These are phyloP conservation scores for Drosophila phalerata DNA, from an alignment of 2,888 invertebrate genomes.

Conservation along the genomic window DNA sequence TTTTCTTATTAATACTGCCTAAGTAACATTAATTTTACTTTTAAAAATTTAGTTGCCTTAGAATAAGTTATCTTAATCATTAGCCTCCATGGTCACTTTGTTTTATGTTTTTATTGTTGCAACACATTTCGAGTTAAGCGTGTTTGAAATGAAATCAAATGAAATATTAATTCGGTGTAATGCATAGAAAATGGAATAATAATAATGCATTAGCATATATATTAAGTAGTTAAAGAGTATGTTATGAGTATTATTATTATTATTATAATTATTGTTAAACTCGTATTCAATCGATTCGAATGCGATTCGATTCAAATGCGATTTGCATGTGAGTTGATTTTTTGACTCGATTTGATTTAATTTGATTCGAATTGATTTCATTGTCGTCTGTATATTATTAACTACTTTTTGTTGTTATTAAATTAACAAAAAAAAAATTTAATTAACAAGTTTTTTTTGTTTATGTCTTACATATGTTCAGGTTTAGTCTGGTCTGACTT, in stretches of 20 bases:
- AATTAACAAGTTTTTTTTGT: constrained; percentile 68
- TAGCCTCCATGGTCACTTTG: neutral
- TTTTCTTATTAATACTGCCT: no score
- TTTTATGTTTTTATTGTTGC: constrained; percentile 11
- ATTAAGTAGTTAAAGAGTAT: neutral
- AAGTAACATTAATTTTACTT: no score
- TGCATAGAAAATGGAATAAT: constrained; percentile 28
- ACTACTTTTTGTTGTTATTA: constrained; percentile 38
- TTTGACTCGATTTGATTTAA: constrained; percentile 30
- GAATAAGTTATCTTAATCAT: neutral
- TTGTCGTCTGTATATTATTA: constrained; percentile 27
- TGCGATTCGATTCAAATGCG: neutral
- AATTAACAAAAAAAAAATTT: constrained; percentile 45
- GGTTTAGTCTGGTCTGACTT: no score
- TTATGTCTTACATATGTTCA: constrained; percentile 32
- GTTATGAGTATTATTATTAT: neutral
- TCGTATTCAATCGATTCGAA: neutral
- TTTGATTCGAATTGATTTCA: constrained; percentile 38
- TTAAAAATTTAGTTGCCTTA: no score
- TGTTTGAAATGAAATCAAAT: constrained; percentile 24
- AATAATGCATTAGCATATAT: constrained; percentile 42
- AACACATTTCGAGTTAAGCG: constrained; percentile 20
- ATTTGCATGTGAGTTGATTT: constrained; percentile 45
- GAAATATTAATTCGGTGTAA: constrained; percentile 43
- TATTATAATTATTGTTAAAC: neutral